Base-by-base conservation (phyloP, 2,888 invertebrate species). In the Drosophila parthenogenetica region DNA sequence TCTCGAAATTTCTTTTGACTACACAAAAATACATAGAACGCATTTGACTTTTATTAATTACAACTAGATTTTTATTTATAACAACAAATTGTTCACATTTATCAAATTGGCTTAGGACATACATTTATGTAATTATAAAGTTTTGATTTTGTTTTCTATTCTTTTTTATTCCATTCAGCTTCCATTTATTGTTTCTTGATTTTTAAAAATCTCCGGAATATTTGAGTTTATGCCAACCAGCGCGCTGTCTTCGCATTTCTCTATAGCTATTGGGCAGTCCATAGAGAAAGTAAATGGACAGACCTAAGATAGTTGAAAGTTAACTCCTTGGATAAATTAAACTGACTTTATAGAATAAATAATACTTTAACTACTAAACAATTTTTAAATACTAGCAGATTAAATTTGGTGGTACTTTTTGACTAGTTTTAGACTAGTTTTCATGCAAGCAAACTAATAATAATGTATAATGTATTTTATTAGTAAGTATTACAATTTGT, bases 261-360 rank as follows among this genome's bases (percentile, higher is more conserved):
- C 83, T 90, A 70, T 90, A 86, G 80, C 92, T 92, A 76, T 92
- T 92, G 53, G 93, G 93, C 78, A 96, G 94, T 80, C 96, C 95
- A 90, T 96, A 96, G 86, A 93, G 93, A 90, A 95, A 94, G 92
- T 96, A 96, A 86, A 96, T 94, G 68, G 94, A 91, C 73, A 95
- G 93, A 83, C 96, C 96, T 95, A 92, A 54, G 92, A 40, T 92
- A 45, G 37, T 49, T 19, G 40, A 62, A 54, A 69, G 17, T 25
- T 14, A 55, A 60, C 66, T 64, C 49, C 40, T 25, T 46, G 22
- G 13, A 73, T 77, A 70, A 77, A 49, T 46, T 67, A 7, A 37
- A 63, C 13, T 2, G 4, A 58, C 13, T 46, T 69, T 79, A 32
- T 54, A 19, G 16, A 17, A 11, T 17, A 87, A 43, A 60, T 62